Conservation (phyloP, 1,140 invertebrate species). For the Rhyzopertha dominica region DNA sequence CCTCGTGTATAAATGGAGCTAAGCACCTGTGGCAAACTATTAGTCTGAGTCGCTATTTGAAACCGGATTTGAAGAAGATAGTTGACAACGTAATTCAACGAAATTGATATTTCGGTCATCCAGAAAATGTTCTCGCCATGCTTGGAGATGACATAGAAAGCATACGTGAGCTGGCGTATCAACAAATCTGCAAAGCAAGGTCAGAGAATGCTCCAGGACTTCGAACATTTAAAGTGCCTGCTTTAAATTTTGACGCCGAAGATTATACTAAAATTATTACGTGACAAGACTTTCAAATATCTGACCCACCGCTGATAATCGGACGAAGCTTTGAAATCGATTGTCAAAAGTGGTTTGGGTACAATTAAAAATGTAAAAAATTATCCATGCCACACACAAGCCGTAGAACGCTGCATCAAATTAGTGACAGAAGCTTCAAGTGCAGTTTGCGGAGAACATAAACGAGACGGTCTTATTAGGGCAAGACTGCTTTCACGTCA, state of each 20-base stretch:
- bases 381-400: conserved; percentile 6
- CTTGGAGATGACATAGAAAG: conserved; percentile 7
- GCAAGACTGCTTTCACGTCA: background rate
- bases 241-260: conserved; percentile 19
- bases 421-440: conserved; percentile 10
- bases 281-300: conserved; percentile 18
- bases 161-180: conserved; percentile 18
- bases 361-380: conserved; percentile 8
- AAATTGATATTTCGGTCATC: conserved; percentile 12
- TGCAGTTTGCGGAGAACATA: conserved; percentile 7
- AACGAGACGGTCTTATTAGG: conserved; percentile 10
- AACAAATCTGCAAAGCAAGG: conserved; percentile 15
- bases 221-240: conserved; percentile 17
- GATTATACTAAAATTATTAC: conserved; percentile 17
- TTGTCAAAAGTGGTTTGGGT: conserved; percentile 5
- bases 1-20: conserved; percentile 16
- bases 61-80: conserved; percentile 11
- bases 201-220: conserved; percentile 7
- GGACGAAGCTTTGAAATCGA: conserved; percentile 7
- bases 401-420: conserved; percentile 1
- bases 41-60: conserved; percentile 4
- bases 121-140: conserved; percentile 9
- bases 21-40: conserved; percentile 10
- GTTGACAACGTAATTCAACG: conserved; percentile 18
- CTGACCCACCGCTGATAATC: conserved; percentile 16